phyloP scores from a whole-genome alignment of 2,888 invertebrate species.

The Dione vanillae region DNA sequence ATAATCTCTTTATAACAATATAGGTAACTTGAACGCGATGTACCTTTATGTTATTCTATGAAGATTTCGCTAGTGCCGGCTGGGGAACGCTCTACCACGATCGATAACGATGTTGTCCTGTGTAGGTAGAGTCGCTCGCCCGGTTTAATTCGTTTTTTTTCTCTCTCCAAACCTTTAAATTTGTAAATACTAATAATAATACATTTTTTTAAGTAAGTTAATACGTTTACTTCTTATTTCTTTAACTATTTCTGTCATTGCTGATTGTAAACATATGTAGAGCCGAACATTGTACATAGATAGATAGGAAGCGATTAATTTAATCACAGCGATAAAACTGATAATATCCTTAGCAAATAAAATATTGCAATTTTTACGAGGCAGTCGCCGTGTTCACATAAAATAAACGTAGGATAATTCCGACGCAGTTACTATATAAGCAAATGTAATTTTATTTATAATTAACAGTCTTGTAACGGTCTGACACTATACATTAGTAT shows the following conservation, averaged over 20 bases:
- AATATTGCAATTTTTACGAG: constrained; percentile 24
- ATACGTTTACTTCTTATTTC: background rate
- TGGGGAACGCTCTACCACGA: constrained; percentile 69
- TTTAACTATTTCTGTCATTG: no score
- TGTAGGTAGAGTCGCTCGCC: constrained; percentile 57
- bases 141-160: constrained; percentile 41
- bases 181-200: background rate
- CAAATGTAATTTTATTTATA: no score
- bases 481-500: no score
- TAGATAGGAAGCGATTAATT: constrained; percentile 37
- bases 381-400: background rate
- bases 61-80: constrained; percentile 58
- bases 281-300: constrained; percentile 10
- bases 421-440: no score
- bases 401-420: background rate
- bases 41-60: constrained; percentile 64
- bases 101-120: constrained; percentile 81
- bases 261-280: constrained; percentile 26
- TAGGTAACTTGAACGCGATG: constrained; percentile 39
- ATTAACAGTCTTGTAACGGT: no score
- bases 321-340: constrained; percentile 46
- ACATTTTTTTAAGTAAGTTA: background rate
- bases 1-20: constrained; percentile 45
- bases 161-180: constrained; percentile 35
- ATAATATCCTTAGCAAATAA: constrained; percentile 39